Evolutionary conservation across 37 sponge, comb jelly and placozoan genomes (phyloP).

Genomic region (Beroe forskalii): DNA sequence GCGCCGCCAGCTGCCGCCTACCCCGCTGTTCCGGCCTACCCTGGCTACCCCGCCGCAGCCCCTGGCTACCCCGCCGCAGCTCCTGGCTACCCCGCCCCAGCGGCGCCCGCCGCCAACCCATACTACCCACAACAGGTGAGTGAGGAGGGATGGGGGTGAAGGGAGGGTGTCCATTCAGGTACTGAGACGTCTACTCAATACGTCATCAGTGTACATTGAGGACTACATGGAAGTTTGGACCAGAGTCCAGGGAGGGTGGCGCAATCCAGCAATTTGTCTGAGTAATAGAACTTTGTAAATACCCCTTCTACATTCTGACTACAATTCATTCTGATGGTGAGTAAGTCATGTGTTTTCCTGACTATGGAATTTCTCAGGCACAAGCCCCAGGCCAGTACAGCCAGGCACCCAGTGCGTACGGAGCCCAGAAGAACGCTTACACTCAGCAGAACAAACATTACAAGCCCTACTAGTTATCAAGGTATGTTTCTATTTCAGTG

Average conservation of each 20-base stretch:
- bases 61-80: constrained; percentile 30
- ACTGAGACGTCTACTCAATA: constrained; percentile 19
- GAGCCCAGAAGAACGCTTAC: constrained; percentile 50
- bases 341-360: too few relatives aligned
- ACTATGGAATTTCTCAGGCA: too few relatives aligned
- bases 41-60: constrained; percentile 37
- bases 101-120: constrained; percentile 22
- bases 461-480: constrained; percentile 59
- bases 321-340: too few relatives aligned
- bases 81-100: constrained; percentile 47
- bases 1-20: constrained; percentile 32
- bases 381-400: constrained; percentile 31
- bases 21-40: constrained; percentile 34
- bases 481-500: too few relatives aligned
- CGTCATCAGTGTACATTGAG: not conserved
- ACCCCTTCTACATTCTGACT: not conserved
- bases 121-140: constrained; percentile 45
- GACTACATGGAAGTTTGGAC: constrained; percentile 14
- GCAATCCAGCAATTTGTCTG: not conserved
- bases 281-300: not conserved
- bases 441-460: not conserved
- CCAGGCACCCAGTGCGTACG: constrained; percentile 39
- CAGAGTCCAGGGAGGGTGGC: too few relatives aligned
- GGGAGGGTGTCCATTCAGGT: constrained; percentile 42
- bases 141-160: too few relatives aligned